Base-by-base conservation (phyloP, 2,113 vertebrate genomes). In the Neolamprologus devosi region DNA sequence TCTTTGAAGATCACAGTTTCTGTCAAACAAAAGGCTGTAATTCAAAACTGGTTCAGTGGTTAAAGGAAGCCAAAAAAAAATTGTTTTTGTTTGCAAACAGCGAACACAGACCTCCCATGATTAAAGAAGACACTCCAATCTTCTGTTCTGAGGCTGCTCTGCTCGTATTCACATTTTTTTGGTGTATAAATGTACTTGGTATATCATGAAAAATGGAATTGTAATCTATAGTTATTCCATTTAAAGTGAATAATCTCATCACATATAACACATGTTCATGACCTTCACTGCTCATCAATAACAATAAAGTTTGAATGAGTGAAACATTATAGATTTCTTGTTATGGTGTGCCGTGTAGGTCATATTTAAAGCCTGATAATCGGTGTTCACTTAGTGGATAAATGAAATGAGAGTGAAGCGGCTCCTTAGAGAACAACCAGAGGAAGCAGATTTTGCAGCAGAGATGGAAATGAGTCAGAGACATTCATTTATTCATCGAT, bases 401-500 rank as follows among this genome's bases (percentile, higher is more conserved):
- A 88, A 90, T 83, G 53, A 86, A 85, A 28, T 55, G 82, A 87
- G 40, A 92, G 80, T 5, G 21, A 70, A 78, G 82, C 53, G 8
- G 80, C 85, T 92, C 86, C 84, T 83, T 63, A 9, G 89, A 90
- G 87, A 88, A 54, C 75, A 57, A 63, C 86, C 51, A 11, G 57
- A 65, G 85, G 68, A 75, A 82, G 28, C 54, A 57, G n/a, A 10
- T 28, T 89, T 80, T 26, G 42, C 37, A 73, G 85, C 81, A 8
- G 73, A 85, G 86, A 85, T 86, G 83, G 83, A 89, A 88, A 87
- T 89, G 81, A 90, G 83, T 81, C 2, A 8, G 87, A 89, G 57
- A 57, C 40, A 51, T 81, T 90, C 84, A 91, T 85, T 88, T 85
- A 91, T 92, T 91, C 84, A 88, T 88, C 19, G 78, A 85, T 88